Evolutionary conservation across 1,140 invertebrate species (phyloP).

Genomic region (Dendrolimus kikuchii): DNA sequence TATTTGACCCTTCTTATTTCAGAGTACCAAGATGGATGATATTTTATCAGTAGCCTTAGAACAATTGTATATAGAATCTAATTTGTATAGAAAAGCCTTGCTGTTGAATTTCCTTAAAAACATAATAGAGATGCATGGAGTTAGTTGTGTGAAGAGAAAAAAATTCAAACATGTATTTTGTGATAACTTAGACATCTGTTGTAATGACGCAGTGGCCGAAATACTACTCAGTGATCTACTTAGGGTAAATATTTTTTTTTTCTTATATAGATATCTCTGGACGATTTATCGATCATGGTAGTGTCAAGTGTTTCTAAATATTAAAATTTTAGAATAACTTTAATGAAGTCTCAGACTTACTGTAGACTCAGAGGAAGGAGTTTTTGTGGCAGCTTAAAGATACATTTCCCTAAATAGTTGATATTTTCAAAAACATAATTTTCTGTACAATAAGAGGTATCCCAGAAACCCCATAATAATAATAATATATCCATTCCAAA

Average conservation of each 20-base stretch:
- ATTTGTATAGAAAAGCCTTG: slow-evolving; percentile 42
- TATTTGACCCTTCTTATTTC: slow-evolving; percentile 14
- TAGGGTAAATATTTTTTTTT: slow-evolving; percentile 25
- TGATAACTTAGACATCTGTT: slow-evolving; percentile 44
- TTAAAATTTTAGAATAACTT: no score
- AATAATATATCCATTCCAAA: no score
- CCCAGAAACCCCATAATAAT: no score
- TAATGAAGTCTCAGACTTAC: no score
- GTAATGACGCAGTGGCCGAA: slow-evolving; percentile 32
- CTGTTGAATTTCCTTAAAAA: slow-evolving; percentile 32
- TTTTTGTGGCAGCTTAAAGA: no score
- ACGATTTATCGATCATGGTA: no score
- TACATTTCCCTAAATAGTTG: no score
- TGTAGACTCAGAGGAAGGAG: no score
- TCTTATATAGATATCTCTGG: background rate
- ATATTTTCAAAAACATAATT: no score
- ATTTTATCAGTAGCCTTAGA: slow-evolving; percentile 31
- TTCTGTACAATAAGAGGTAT: no score
- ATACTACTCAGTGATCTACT: slow-evolving; percentile 33
- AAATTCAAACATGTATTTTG: slow-evolving; percentile 34
- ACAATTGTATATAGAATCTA: slow-evolving; percentile 35
- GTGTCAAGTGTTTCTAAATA: no score
- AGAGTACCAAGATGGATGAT: slow-evolving; percentile 38
- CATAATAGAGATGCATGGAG: slow-evolving; percentile 38
- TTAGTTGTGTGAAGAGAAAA: slow-evolving; percentile 37